phyloP scores from a whole-genome alignment of 2,113 vertebrate genomes.

The Pristiophorus japonicus region DNA sequence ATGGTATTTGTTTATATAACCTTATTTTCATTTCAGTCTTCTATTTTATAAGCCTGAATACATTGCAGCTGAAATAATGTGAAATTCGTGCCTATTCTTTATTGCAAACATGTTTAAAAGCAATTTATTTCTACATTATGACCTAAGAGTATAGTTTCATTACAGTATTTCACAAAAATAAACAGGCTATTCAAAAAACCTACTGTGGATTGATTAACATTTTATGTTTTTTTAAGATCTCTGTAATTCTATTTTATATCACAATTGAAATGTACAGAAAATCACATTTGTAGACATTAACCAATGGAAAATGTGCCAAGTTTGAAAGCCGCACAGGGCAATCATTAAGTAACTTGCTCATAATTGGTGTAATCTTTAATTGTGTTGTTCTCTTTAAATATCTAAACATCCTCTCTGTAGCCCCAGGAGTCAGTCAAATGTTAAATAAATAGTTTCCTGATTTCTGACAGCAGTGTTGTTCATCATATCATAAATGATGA shows the following conservation, averaged over 20 bases:
- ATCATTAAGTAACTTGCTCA: constrained; percentile 13
- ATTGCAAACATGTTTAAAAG: background rate
- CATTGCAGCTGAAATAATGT: background rate
- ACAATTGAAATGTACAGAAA: background rate
- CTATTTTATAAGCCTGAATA: background rate
- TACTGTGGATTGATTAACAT: background rate
- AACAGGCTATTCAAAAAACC: background rate
- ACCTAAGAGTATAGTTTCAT: background rate
- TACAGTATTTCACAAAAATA: background rate
- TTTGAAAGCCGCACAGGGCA: background rate
- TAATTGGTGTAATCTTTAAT: background rate
- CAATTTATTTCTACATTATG: background rate
- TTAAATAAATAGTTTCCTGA: constrained; percentile 6
- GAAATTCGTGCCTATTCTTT: background rate
- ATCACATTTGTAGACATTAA: background rate
- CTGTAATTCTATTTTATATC: background rate
- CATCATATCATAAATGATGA: constrained; percentile 6
- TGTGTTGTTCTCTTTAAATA: background rate
- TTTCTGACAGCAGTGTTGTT: background rate
- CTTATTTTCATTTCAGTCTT: no score
- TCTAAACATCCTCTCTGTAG: background rate
- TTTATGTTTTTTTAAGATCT: background rate
- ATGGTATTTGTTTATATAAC: no score
- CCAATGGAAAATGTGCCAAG: background rate
- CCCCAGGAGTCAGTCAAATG: constrained; percentile 7